These are phyloP conservation scores for Agrotis ipsilon DNA, from an alignment of 2,888 invertebrate species.

Conservation along the genomic window DNA sequence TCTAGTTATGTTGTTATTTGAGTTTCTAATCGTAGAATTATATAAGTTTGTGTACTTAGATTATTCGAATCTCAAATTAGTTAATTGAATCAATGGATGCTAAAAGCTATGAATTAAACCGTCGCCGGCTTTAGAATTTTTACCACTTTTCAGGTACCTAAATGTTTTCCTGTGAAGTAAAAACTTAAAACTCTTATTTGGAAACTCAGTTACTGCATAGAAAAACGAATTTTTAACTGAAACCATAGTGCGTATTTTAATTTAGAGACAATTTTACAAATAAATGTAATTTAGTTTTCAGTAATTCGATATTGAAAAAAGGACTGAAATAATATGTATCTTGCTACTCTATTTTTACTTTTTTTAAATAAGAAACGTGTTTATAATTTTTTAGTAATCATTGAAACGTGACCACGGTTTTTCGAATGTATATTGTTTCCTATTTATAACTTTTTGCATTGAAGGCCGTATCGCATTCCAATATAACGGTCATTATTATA, in stretches of 20 bases:
- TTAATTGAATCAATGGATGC: neutral
- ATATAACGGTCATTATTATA: slow-evolving; percentile 23
- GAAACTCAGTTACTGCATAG: no score
- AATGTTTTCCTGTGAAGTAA: no score
- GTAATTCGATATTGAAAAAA: no score
- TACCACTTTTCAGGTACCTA: no score
- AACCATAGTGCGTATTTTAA: neutral
- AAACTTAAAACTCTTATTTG: no score
- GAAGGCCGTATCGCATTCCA: slow-evolving; percentile 46
- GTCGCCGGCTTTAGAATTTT: neutral
- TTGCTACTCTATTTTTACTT: neutral
- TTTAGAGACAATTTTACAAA: no score
- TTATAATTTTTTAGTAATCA: slow-evolving; percentile 6
- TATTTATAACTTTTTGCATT: slow-evolving; percentile 37
- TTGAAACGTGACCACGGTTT: slow-evolving; percentile 17
- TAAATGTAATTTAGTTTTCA: neutral
- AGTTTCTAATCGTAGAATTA: neutral
- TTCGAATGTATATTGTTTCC: slow-evolving; percentile 49
- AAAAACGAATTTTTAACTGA: neutral
- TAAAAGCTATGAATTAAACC: neutral
- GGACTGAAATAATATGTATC: neutral
- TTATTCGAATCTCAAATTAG: neutral
- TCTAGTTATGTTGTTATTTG: neutral
- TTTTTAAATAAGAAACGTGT: slow-evolving; percentile 30
- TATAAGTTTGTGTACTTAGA: no score